Evolutionary conservation across 2,113 vertebrate genomes (phyloP).

Genomic region (Prinia subflava): DNA sequence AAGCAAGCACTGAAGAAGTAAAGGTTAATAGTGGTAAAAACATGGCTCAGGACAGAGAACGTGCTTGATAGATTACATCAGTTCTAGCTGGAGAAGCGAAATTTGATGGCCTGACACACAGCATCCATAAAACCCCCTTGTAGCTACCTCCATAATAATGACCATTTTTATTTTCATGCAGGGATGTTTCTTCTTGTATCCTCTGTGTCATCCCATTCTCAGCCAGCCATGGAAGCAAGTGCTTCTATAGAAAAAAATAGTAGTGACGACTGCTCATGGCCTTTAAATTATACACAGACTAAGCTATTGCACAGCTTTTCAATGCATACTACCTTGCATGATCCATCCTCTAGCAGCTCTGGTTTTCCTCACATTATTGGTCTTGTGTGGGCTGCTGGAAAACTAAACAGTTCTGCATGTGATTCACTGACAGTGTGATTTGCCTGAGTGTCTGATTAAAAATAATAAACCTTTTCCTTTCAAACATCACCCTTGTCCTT

Average conservation of each 20-base stretch:
- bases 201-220: background rate
- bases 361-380: background rate
- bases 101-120: background rate
- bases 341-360: background rate
- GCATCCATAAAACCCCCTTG: background rate
- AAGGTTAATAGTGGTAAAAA: background rate
- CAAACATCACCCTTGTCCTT: background rate
- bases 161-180: background rate
- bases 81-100: background rate
- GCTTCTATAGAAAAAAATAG: background rate
- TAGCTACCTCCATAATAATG: background rate
- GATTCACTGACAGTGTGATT: background rate
- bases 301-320: background rate
- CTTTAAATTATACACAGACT: background rate
- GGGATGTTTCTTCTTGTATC: background rate
- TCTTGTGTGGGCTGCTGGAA: background rate
- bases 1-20: background rate
- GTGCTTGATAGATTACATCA: background rate
- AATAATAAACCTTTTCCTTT: slow-evolving; percentile 17
- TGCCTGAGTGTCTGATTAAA: background rate
- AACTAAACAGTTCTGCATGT: background rate
- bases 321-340: background rate
- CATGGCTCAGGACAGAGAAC: background rate
- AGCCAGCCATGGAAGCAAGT: background rate
- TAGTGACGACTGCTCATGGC: background rate